Percentiles rank a stretch among this genome's conserved stretches.
These are phyloP conservation scores for Rhinichthys klamathensis DNA, from an alignment of 2,113 vertebrate species.

Conservation along the genomic window DNA sequence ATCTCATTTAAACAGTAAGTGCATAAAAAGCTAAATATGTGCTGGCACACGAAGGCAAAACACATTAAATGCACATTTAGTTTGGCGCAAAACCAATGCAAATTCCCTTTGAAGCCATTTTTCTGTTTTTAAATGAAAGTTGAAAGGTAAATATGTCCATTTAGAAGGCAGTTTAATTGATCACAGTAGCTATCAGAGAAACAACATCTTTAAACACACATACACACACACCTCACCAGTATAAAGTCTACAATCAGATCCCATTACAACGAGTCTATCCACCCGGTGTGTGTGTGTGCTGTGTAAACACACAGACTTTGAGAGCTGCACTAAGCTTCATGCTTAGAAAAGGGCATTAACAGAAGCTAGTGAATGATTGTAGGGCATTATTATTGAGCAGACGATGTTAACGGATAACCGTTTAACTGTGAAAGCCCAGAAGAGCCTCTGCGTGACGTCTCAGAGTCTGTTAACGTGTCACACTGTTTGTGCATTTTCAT, in stretches of 20 bases:
- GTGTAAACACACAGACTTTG: background rate
- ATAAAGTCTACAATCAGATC: background rate
- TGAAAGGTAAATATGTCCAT: background rate
- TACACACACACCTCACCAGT: too few relatives aligned
- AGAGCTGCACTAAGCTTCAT: background rate
- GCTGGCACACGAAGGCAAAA: background rate
- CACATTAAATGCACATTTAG: too few relatives aligned
- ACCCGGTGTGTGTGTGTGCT: slow-evolving; percentile 7
- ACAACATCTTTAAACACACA: background rate
- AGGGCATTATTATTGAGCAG: background rate
- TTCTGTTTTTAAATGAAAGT: background rate
- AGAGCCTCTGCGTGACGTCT: background rate
- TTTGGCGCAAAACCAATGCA: background rate
- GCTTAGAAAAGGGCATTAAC: slow-evolving; percentile 1
- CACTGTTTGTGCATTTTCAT: background rate
- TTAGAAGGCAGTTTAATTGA: background rate
- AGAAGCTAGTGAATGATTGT: slow-evolving; percentile 16
- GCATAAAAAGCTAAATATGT: background rate
- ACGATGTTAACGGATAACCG: slow-evolving; percentile 24
- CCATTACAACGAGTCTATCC: background rate
- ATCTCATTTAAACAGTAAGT: background rate
- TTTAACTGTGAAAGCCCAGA: background rate
- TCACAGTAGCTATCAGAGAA: background rate
- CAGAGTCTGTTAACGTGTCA: background rate
- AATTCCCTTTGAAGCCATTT: background rate